Percentiles rank a stretch among this genome's conserved stretches.
phyloP scores from a whole-genome alignment of 2,113 vertebrate species.

The Hemibates koningsi region DNA sequence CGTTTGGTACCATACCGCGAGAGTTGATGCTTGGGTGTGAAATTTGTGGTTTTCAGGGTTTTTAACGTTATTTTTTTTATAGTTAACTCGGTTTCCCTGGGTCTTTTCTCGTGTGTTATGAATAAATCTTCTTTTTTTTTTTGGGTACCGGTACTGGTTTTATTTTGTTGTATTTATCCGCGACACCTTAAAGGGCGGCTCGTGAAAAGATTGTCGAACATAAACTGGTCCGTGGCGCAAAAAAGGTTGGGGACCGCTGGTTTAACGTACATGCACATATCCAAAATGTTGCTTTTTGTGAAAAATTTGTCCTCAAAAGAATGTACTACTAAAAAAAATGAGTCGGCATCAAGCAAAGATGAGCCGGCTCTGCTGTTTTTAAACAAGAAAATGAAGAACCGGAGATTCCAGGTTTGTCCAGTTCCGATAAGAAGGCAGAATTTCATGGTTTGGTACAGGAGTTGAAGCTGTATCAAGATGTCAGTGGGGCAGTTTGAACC shows the following conservation, averaged over 20 bases:
- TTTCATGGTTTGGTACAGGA: background rate
- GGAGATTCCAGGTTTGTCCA: background rate
- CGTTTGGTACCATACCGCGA: background rate
- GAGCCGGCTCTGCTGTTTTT: background rate
- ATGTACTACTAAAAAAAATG: accelerated
- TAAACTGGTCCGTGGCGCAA: background rate
- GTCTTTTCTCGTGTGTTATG: background rate
- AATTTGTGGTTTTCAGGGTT: background rate
- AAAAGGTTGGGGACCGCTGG: background rate
- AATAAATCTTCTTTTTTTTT: background rate
- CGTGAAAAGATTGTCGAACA: accelerated
- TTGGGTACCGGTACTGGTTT: accelerated
- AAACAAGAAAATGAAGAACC: background rate
- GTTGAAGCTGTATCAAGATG: background rate
- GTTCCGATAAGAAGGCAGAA: background rate
- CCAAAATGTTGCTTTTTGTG: background rate
- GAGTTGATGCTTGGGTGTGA: background rate
- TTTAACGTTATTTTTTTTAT: background rate
- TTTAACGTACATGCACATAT: background rate
- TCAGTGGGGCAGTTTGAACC: background rate
- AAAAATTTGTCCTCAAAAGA: background rate
- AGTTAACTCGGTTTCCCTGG: background rate
- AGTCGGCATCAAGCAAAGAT: background rate
- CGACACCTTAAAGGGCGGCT: background rate
- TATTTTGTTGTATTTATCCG: background rate